phyloP scores from a whole-genome alignment of 1,140 invertebrate genomes.

The Euborellia annulipes region DNA sequence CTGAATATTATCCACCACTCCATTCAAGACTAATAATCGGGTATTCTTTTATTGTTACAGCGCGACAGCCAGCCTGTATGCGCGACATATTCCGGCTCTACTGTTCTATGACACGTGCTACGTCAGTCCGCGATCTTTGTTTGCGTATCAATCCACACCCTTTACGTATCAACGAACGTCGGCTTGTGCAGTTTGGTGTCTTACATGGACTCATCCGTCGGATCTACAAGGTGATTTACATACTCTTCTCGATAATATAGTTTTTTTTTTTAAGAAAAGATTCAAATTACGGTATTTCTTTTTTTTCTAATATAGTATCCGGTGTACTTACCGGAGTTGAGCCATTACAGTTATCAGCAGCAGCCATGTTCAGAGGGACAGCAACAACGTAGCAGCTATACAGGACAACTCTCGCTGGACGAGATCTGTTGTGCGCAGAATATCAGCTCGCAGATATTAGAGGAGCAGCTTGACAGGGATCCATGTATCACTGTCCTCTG shows the following conservation, averaged over 20 bases:
- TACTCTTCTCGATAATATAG: neutral
- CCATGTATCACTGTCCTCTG: constrained; percentile 68
- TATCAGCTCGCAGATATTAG: constrained; percentile 60
- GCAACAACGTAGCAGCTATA: constrained; percentile 46
- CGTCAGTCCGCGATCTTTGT: constrained; percentile 71
- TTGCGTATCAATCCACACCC: constrained; percentile 57
- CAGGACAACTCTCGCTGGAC: constrained; percentile 63
- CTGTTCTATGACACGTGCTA: constrained; percentile 66
- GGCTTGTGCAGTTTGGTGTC: constrained; percentile 79
- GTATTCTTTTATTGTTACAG: too few relatives aligned
- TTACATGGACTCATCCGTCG: constrained; percentile 71
- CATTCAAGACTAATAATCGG: too few relatives aligned
- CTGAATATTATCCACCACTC: too few relatives aligned
- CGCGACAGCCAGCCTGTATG: constrained; percentile 41
- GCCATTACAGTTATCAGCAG: constrained; percentile 6
- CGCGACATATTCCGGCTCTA: constrained; percentile 67
- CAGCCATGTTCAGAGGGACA: constrained; percentile 27
- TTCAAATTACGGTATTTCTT: constrained; percentile 8
- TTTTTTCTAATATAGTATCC: neutral
- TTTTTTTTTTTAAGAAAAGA: too few relatives aligned
- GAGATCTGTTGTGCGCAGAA: constrained; percentile 80
- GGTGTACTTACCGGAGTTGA: neutral
- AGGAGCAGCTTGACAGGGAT: constrained; percentile 74
- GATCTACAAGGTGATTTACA: constrained; percentile 47
- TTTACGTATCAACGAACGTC: constrained; percentile 61